Evolutionary conservation across 1,140 invertebrate species (phyloP).

Genomic region (Pseudomyrmex cubaensis): DNA sequence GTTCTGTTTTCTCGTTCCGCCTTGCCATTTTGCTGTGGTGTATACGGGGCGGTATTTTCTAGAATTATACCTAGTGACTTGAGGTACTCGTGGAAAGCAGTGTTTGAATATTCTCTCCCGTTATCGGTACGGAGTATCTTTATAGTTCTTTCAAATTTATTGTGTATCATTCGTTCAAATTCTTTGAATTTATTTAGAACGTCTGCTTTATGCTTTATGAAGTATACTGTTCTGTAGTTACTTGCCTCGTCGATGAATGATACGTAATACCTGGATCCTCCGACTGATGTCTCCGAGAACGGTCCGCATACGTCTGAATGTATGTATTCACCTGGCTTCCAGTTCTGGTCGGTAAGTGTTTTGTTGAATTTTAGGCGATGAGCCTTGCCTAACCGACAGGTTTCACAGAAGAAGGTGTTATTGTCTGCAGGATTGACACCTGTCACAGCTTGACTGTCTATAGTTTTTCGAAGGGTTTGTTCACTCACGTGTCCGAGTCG

Average conservation of each 20-base stretch:
- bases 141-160: conserved; percentile 61
- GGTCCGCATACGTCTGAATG: conserved; percentile 1
- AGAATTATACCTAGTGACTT: conserved; percentile 51
- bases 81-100: conserved; percentile 47
- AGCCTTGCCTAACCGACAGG: conserved; percentile 58
- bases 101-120: conserved; percentile 63
- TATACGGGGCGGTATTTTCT: conserved; percentile 78
- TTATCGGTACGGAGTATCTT: conserved; percentile 64
- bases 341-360: neutral
- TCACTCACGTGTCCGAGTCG: conserved; percentile 60
- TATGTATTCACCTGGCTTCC: conserved; percentile 1
- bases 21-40: conserved; percentile 81
- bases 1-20: conserved; percentile 82
- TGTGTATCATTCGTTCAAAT: conserved; percentile 51
- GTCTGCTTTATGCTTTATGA: conserved; percentile 62
- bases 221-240: conserved; percentile 47
- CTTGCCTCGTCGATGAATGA: conserved; percentile 1
- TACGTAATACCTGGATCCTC: neutral
- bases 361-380: neutral
- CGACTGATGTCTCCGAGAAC: conserved; percentile 37
- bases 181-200: conserved; percentile 64
- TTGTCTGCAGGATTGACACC: conserved; percentile 16
- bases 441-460: conserved; percentile 34
- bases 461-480: neutral
- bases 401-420: conserved; percentile 59